Base-by-base conservation (phyloP, 1,140 invertebrate species). In the Bombus pyrosoma region DNA sequence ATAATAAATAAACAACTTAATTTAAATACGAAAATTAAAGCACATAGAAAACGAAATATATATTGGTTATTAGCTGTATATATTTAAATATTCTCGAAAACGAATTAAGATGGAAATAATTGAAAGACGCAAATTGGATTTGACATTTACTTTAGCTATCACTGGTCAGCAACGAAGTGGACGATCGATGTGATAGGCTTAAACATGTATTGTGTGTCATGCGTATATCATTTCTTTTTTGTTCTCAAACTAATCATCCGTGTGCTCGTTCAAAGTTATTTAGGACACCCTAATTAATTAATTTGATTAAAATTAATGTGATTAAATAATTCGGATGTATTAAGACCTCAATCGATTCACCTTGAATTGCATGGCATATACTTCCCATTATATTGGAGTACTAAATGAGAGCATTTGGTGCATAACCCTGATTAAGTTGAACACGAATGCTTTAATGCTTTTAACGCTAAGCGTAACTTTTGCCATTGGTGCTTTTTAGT, bases 101-200 rank as follows among this genome's bases (percentile, higher is more conserved):
- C 6, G 18, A 9, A 34, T 53, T 43, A 10, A 28, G 13, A 15
- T 37, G n/a, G 34, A 53, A 62, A n/a, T 62, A 28, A 69, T 78
- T 68, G 53, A 68, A 83, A 89, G 81, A 73, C 57, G 57, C 77
- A 86, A 87, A 64, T 81, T 80, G 32, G 47, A 41, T 39, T 75
- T n/a, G 25, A 74, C 74, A n/a, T 87, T 84, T 76, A 66, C 76
- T 66, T 71, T 43, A 53, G 18, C 28, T 64, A n/a, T 75, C 76
- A 71, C 41, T 78, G 69, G 81, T 78, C 71, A 34, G 86, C 69
- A 90, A 81, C 66, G 34, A 75, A 83, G 62, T 69, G n/a, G 47
- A 37, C 85, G 87, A 92, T 92, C 91, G 91, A 92, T 91, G 64
- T 47, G 57, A 87, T 74, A 82, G 59, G 28, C 3, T 28, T 86